Evolutionary conservation across 2,888 invertebrate species (phyloP), one percentile per base, ranked within the genome.

Genomic region (Linhomoeus sp.): DNA sequence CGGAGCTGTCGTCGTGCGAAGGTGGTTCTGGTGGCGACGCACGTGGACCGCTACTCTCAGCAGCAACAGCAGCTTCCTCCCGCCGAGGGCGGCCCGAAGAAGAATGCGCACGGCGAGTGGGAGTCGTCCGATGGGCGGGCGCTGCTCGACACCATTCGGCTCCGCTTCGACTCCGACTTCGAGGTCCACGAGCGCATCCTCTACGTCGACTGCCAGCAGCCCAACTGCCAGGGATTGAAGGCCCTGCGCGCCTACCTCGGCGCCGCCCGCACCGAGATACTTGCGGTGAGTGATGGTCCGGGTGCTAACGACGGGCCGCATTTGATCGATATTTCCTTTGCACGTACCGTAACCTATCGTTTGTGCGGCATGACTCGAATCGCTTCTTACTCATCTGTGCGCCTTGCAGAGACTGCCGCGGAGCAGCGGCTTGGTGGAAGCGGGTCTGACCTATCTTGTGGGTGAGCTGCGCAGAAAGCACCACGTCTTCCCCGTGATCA

Each of bases 1-100:
- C 70, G 72, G 54, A 70, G 70, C 1, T 66, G 67, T 22, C 66
- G 69, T 51, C 64, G 70, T 19, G 68, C 72, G 1, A 64, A 67
- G 46, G 69, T 78, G n/a, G 64, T 76, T 14, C 63, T 79, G 38
- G 69, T 78, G 2, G 78, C 74, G 5, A 77, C 77, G 0, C 77
- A 78, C 58, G 75, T 75, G 2, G 76, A 77, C 41, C 36, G 23
- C 25, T 20, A 33, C 15, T n/a, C 25, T 19, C 3, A 14, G 52
- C 5, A 5, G 53, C 54, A 5, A 53, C 52, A 40, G 41, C 20
- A 55, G 63, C 66, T 19, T 69, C 70, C 1, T 58, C 70, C 41
- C 72, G 73, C 41, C 67, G 67, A 14, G 70, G 71, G 29, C 2
- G 36, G 23, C 17, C 49, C 49, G 46, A 47, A 47, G 45, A 47